Percentiles rank a stretch among this genome's conserved stretches.
Conservation (phyloP, 2,888 invertebrate species). For the Augiades crinisus region DNA sequence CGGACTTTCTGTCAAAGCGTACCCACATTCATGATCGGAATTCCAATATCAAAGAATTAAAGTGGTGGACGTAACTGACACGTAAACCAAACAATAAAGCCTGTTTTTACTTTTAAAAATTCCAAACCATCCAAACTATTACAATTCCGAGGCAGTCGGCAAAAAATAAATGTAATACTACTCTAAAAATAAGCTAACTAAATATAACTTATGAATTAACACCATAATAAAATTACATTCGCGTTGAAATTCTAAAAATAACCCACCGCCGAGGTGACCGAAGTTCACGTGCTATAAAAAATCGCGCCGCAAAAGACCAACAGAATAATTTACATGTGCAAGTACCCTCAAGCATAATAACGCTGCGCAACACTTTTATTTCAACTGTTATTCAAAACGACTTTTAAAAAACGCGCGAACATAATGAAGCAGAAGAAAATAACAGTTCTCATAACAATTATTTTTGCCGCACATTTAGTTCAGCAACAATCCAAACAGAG, state of each 20-base stretch:
- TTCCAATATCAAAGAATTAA: too few relatives aligned
- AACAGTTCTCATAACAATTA: constrained; percentile 24
- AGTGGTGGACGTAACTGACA: too few relatives aligned
- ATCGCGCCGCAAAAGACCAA: constrained; percentile 19
- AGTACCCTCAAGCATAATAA: constrained; percentile 21
- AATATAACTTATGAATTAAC: neutral
- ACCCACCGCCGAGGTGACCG: neutral
- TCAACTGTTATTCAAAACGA: constrained; percentile 22
- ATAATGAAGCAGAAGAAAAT: constrained; percentile 24
- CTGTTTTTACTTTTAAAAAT: too few relatives aligned
- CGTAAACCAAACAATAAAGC: too few relatives aligned
- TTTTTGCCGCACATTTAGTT: constrained; percentile 23
- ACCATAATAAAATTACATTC: constrained; percentile 5
- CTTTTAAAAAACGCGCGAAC: constrained; percentile 25
- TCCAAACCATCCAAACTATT: too few relatives aligned
- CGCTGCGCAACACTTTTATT: constrained; percentile 22
- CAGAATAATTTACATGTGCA: constrained; percentile 26
- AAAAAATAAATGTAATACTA: too few relatives aligned
- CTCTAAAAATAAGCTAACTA: neutral
- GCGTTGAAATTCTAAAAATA: neutral
- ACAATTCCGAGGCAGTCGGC: too few relatives aligned
- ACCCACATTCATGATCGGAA: too few relatives aligned
- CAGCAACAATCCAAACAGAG: constrained; percentile 19
- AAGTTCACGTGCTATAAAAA: constrained; percentile 19
- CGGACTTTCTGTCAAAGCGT: too few relatives aligned